A percentile compares a stretch with the other conserved stretches of the same genome.
phyloP scores from a whole-genome alignment of 2,113 vertebrate genomes.

The Apeltes quadracus region DNA sequence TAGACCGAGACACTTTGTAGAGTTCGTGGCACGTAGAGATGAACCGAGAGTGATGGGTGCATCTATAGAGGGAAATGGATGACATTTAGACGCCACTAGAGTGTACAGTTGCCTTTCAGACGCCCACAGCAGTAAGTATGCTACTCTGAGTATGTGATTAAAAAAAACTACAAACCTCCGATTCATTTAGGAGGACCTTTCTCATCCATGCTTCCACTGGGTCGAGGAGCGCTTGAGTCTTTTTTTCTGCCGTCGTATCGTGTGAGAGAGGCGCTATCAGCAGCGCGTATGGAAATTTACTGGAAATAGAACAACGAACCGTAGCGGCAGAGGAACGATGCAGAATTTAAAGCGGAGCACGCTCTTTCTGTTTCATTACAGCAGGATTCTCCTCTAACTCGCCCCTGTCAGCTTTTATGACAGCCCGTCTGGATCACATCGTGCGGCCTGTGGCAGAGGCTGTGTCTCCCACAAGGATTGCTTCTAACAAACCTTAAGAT shows the following conservation, averaged over 20 bases:
- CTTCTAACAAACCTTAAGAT: background rate
- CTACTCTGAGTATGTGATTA: no score
- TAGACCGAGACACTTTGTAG: background rate
- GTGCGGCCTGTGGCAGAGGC: background rate
- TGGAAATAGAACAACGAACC: background rate
- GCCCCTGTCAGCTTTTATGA: background rate
- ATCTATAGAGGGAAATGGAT: background rate
- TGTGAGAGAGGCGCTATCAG: background rate
- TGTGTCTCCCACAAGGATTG: background rate
- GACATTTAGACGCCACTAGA: conserved; percentile 13
- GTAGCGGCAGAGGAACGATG: background rate
- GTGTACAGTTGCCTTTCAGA: background rate
- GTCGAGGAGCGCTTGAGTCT: background rate
- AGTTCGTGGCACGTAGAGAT: background rate
- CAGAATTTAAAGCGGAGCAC: background rate
- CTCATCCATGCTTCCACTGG: no score
- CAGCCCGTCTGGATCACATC: background rate
- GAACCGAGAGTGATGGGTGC: conserved; percentile 4
- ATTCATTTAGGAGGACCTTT: no score
- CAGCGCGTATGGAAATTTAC: background rate
- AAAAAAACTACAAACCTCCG: no score
- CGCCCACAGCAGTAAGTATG: no score
- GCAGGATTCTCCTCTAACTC: background rate
- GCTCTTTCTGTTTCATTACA: conserved; percentile 1
- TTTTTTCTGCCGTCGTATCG: no score